Conservation (phyloP, 2,113 vertebrate genomes). For the Lota lota region DNA sequence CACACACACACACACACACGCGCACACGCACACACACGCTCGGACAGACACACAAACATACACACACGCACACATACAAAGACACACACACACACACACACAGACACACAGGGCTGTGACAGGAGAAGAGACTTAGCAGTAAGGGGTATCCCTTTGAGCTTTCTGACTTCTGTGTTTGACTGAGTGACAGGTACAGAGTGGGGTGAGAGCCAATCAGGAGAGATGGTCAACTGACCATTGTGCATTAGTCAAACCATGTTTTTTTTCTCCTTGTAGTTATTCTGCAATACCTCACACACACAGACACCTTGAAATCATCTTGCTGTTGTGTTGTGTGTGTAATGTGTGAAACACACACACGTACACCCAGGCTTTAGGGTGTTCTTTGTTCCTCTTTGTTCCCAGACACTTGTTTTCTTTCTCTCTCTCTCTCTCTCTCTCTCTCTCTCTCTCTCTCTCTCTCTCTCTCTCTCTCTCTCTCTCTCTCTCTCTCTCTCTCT, state of each 20-base stretch:
- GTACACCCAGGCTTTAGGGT: neutral
- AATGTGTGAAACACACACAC: neutral
- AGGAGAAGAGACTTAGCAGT: neutral
- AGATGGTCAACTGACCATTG: too few relatives aligned
- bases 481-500: too few relatives aligned
- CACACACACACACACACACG: conserved; percentile 2
- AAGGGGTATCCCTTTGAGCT: neutral
- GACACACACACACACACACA: too few relatives aligned
- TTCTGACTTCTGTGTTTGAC: neutral
- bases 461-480: too few relatives aligned
- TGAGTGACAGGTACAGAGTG: neutral
- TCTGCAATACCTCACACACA: conserved; percentile 10
- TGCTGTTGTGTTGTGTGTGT: too few relatives aligned
- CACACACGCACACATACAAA: too few relatives aligned
- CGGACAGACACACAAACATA: too few relatives aligned
- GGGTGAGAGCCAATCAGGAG: neutral
- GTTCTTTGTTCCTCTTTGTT: conserved; percentile 49
- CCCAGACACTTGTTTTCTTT: conserved; percentile 13
- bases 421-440: too few relatives aligned
- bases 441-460: too few relatives aligned
- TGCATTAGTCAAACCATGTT: too few relatives aligned
- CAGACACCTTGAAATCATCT: too few relatives aligned
- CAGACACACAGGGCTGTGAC: neutral
- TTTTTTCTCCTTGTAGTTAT: too few relatives aligned
- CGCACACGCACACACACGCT: neutral